Percentiles rank a stretch among this genome's conserved stretches.
These are phyloP conservation scores for Dolichallabes microphthalmus DNA, from an alignment of 2,113 vertebrate genomes.

Conservation along the genomic window DNA sequence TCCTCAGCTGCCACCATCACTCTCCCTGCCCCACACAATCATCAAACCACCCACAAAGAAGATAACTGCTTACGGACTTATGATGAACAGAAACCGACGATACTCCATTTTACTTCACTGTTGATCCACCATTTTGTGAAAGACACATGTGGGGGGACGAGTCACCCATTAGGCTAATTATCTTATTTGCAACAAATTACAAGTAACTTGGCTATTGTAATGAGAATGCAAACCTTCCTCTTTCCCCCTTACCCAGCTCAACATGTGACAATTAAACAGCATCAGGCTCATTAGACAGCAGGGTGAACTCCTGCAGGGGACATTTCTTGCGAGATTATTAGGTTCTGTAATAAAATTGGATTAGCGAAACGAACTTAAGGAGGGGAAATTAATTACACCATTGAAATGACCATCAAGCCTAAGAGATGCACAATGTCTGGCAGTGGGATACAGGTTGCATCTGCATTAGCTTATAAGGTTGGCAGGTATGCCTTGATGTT, in stretches of 20 bases:
- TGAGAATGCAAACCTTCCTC: conserved; percentile 13
- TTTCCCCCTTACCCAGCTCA: background rate
- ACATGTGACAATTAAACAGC: conserved; percentile 27
- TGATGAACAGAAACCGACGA: conserved; percentile 14
- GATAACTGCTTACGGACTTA: conserved; percentile 10
- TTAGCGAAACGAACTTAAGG: background rate
- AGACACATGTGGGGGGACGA: background rate
- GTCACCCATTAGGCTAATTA: conserved; percentile 37
- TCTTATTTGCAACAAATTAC: conserved; percentile 40
- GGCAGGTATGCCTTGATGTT: background rate
- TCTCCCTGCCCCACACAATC: conserved; percentile 6
- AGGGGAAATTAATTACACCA: no score
- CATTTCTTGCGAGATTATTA: background rate
- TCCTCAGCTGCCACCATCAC: conserved; percentile 46
- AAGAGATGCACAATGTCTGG: background rate
- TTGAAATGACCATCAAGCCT: background rate
- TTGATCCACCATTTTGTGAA: conserved; percentile 51
- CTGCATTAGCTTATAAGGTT: background rate
- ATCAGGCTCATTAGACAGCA: conserved; percentile 5
- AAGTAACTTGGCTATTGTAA: background rate
- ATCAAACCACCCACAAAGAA: conserved; percentile 15
- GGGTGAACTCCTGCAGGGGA: background rate
- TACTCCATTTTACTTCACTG: conserved; percentile 35
- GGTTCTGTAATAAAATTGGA: background rate
- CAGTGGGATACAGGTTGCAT: background rate